Percentiles rank a stretch among this genome's conserved stretches.
Conservation (phyloP, 1,140 invertebrate species). For the Drosophila nasuta region DNA sequence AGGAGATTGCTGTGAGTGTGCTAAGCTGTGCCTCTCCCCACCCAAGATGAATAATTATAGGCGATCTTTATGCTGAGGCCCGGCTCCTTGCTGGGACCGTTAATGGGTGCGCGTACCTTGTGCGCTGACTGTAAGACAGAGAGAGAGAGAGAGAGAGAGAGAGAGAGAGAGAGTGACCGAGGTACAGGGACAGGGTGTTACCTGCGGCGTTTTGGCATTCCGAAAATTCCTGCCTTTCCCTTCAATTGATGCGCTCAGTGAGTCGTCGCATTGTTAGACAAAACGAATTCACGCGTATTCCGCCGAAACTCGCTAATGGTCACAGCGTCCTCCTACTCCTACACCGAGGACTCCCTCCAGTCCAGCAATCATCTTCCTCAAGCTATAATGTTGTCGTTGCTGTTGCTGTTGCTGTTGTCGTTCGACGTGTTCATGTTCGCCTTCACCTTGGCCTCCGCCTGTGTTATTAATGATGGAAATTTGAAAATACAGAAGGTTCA, state of each 20-base stretch:
- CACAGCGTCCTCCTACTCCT: constrained; percentile 60
- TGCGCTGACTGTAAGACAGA: constrained; percentile 5
- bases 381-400: not conserved
- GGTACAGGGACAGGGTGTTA: constrained; percentile 35
- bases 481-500: constrained; percentile 85
- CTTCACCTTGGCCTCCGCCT: constrained; percentile 82
- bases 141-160: not conserved
- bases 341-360: constrained; percentile 1
- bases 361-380: constrained; percentile 2
- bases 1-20: not conserved
- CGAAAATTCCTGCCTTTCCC: constrained; percentile 62
- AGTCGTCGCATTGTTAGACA: constrained; percentile 75
- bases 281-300: constrained; percentile 83
- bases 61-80: constrained; percentile 77
- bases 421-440: constrained; percentile 25
- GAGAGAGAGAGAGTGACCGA: no score
- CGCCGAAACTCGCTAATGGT: constrained; percentile 84
- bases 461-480: constrained; percentile 85
- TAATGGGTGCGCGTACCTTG: constrained; percentile 67
- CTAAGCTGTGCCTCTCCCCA: constrained; percentile 54
- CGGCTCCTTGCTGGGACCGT: constrained; percentile 82
- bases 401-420: not conserved
- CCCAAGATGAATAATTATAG: constrained; percentile 85
- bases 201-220: constrained; percentile 77
- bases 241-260: constrained; percentile 81